Conservation (phyloP, 2,113 vertebrate species). For the Platichthys stellatus region DNA sequence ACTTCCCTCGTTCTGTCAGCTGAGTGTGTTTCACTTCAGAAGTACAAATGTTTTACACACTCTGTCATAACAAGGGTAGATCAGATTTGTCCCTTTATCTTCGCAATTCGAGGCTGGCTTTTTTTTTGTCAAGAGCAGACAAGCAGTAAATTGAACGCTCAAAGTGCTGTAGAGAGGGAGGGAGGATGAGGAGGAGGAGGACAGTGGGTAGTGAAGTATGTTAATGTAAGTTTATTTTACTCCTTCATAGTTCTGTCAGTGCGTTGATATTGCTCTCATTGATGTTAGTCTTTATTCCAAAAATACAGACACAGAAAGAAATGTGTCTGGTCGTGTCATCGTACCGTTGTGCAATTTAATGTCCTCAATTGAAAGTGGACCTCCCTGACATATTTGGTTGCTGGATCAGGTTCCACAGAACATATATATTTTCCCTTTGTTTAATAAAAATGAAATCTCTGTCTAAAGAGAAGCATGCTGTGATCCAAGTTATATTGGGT, state of each 20-base stretch:
- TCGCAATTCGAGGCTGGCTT: slow-evolving; percentile 33
- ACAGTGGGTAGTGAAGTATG: slow-evolving; percentile 14
- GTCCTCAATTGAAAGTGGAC: not conserved
- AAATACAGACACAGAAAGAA: no score
- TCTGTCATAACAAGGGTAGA: slow-evolving; percentile 29
- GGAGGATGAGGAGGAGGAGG: not conserved
- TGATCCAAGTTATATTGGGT: no score
- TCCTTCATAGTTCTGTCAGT: not conserved
- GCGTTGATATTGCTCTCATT: no score
- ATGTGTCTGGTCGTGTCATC: not conserved
- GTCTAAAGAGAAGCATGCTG: no score
- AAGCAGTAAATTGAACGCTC: slow-evolving; percentile 60
- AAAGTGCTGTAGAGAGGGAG: slow-evolving; percentile 23
- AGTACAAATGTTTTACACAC: slow-evolving; percentile 49
- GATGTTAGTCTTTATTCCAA: no score
- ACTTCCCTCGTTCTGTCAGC: slow-evolving; percentile 14
- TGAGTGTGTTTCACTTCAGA: slow-evolving; percentile 41
- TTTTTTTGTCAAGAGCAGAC: slow-evolving; percentile 58
- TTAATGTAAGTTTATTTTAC: slow-evolving; percentile 10
- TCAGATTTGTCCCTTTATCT: slow-evolving; percentile 53
- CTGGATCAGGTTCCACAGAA: not conserved
- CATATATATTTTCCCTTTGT: no score
- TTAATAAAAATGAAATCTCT: no score
- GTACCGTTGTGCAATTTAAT: not conserved
- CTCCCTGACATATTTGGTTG: slow-evolving; percentile 1